Conservation (phyloP, 2,797 vertebrate species). For the Heliangelus exortis region DNA sequence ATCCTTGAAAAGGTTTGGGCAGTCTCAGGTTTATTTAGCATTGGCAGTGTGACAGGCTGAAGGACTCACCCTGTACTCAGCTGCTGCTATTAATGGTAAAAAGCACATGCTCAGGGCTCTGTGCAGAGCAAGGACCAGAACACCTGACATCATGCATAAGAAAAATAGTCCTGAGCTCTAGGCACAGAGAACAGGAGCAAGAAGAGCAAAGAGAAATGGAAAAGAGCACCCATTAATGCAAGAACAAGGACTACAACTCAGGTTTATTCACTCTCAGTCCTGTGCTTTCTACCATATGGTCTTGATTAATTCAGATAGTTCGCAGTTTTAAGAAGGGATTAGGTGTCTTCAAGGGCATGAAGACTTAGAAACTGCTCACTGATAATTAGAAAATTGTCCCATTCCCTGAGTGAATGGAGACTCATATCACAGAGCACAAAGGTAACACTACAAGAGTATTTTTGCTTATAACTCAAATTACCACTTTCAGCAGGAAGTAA, state of each 20-base stretch:
- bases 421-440: background rate
- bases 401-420: background rate
- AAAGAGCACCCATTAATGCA: background rate
- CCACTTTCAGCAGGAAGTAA: rapidly evolving
- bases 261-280: background rate
- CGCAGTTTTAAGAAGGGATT: background rate
- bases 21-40: background rate
- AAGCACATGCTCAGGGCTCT: background rate
- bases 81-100: background rate
- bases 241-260: background rate
- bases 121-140: background rate
- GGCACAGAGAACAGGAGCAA: background rate
- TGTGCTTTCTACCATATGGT: background rate
- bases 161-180: background rate
- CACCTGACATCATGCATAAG: background rate
- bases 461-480: background rate
- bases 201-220: background rate
- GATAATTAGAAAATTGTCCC: background rate
- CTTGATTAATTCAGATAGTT: background rate
- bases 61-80: background rate
- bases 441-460: background rate
- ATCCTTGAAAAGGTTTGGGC: background rate
- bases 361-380: background rate
- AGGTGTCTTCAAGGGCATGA: background rate
- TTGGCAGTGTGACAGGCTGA: background rate